A percentile compares a stretch with the other conserved stretches of the same genome.
Conservation (phyloP, 2,113 vertebrate species). For the Gymnorhina tibicen region DNA sequence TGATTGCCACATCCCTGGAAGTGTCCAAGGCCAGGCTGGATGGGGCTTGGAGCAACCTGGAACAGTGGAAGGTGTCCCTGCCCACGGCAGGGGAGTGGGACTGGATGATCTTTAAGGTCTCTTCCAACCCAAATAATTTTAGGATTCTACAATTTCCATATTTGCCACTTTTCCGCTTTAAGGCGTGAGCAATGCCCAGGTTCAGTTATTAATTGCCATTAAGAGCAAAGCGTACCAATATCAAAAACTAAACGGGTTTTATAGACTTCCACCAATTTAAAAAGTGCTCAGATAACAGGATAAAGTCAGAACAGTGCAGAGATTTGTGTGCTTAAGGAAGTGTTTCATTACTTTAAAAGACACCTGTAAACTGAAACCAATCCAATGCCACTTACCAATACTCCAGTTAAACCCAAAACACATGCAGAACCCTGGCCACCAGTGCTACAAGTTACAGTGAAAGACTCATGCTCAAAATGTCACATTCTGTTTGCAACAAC, state of each 20-base stretch:
- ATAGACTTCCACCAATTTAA: background rate
- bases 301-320: background rate
- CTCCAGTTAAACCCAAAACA: background rate
- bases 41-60: fast-evolving
- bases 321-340: background rate
- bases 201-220: background rate
- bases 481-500: background rate
- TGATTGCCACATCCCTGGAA: background rate
- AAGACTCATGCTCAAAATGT: background rate
- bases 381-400: background rate
- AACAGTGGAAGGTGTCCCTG: background rate
- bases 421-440: background rate
- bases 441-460: background rate
- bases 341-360: background rate
- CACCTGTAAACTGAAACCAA: background rate
- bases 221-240: background rate
- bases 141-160: background rate
- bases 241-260: background rate
- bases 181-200: background rate
- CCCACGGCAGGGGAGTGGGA: background rate
- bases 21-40: background rate
- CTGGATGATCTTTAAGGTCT: background rate
- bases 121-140: background rate
- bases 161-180: background rate
- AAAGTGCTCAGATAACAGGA: background rate